These are phyloP conservation scores for Pantherophis guttatus DNA, from an alignment of 2,113 vertebrate species.

Conservation along the genomic window DNA sequence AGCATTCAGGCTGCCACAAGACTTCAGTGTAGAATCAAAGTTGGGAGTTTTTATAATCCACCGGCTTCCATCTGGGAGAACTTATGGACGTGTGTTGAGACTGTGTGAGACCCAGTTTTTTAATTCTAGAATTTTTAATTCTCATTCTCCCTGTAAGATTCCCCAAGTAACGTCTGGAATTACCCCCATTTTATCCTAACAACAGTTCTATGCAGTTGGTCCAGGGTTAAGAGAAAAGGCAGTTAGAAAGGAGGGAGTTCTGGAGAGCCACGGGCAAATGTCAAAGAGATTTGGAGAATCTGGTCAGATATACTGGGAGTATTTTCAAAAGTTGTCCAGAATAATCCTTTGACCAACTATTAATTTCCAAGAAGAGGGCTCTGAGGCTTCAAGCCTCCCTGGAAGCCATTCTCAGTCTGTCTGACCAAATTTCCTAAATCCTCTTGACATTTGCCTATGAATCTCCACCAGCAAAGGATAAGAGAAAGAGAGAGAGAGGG, in stretches of 20 bases:
- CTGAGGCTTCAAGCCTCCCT: not conserved
- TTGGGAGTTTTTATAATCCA: not conserved
- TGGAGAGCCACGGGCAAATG: not conserved
- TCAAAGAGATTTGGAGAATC: not conserved
- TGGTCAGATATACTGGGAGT: not conserved
- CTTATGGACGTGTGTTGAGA: not conserved
- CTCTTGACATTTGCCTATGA: not conserved
- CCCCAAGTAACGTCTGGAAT: too few relatives aligned
- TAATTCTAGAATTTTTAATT: not conserved
- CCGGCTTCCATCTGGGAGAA: not conserved
- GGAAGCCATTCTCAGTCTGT: not conserved
- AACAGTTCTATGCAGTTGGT: not conserved
- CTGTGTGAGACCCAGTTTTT: not conserved
- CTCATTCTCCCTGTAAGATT: not conserved
- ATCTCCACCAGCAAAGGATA: not conserved
- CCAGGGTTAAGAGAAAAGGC: not conserved
- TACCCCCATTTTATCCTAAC: not conserved
- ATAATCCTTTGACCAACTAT: not conserved
- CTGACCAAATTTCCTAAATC: not conserved
- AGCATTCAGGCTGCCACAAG: not conserved
- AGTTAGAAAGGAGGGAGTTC: not conserved
- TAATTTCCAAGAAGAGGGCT: not conserved
- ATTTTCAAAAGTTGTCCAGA: not conserved
- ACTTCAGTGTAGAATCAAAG: slow-evolving; percentile 4
- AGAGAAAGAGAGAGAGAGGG: not conserved